Conservation (phyloP, 1,140 invertebrate species). For the Drosophila insularis region DNA sequence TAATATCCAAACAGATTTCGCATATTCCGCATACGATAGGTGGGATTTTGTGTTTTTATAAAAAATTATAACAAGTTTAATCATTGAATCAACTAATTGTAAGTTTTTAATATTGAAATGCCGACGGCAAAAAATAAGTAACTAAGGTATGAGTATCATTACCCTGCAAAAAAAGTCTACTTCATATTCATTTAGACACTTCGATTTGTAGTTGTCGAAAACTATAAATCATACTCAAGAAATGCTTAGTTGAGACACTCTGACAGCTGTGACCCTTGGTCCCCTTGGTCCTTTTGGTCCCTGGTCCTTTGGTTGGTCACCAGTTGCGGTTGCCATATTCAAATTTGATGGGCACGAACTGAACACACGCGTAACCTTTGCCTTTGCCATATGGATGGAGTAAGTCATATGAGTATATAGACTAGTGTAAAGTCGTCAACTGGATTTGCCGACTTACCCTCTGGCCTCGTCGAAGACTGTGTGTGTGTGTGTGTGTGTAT, state of each 20-base stretch:
- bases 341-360: slow-evolving; percentile 58
- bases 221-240: slow-evolving; percentile 64
- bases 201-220: neutral
- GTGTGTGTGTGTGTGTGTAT: neutral
- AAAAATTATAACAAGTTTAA: too few species aligned
- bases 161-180: too few species aligned
- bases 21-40: neutral
- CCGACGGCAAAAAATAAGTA: too few species aligned
- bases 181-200: too few species aligned
- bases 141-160: too few species aligned
- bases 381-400: slow-evolving; percentile 13
- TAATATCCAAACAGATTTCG: too few species aligned
- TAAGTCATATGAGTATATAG: slow-evolving; percentile 18
- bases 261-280: slow-evolving; percentile 59
- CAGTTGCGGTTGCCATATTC: slow-evolving; percentile 4
- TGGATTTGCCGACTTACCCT: slow-evolving; percentile 47
- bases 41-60: neutral
- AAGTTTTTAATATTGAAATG: too few species aligned
- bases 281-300: neutral
- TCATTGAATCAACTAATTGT: too few species aligned
- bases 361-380: slow-evolving; percentile 74
- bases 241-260: slow-evolving; percentile 40
- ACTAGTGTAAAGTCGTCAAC: slow-evolving; percentile 52
- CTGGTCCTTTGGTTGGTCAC: slow-evolving; percentile 17
- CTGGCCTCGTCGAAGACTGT: neutral